These are phyloP conservation scores for Grammomys surdaster DNA, from an alignment of 2,113 vertebrate genomes.

Conservation along the genomic window DNA sequence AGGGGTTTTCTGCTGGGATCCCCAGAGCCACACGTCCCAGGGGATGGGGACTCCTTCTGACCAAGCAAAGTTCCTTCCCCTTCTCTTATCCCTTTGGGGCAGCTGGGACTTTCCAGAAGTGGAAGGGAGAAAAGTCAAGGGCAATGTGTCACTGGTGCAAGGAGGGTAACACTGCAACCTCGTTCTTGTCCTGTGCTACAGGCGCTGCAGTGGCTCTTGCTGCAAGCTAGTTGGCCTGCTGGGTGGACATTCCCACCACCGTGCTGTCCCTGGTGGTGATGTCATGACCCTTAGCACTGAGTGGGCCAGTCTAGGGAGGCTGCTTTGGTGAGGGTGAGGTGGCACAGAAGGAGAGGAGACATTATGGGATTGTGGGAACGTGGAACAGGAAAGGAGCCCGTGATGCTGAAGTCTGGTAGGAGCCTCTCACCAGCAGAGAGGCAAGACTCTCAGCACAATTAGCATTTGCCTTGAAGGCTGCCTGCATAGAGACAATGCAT, in stretches of 20 bases:
- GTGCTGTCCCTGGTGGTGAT: background rate
- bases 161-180: background rate
- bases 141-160: fast-evolving
- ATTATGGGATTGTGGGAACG: background rate
- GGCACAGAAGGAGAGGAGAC: background rate
- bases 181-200: background rate
- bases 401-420: background rate
- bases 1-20: conserved; percentile 44
- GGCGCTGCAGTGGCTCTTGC: background rate
- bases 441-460: background rate
- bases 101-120: conserved; percentile 48
- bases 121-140: background rate
- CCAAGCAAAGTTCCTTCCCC: conserved; percentile 45
- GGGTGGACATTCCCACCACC: background rate
- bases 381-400: background rate
- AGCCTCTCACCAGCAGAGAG: background rate
- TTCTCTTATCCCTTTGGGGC: background rate
- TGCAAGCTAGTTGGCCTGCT: background rate
- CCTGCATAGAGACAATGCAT: background rate
- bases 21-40: background rate
- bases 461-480: background rate
- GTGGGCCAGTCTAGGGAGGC: fast-evolving
- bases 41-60: background rate
- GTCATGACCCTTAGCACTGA: fast-evolving
- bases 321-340: background rate